A percentile compares a stretch with the other conserved stretches of the same genome.
These are phyloP conservation scores for Halichoeres trimaculatus DNA, from an alignment of 2,113 vertebrate genomes.

Conservation along the genomic window DNA sequence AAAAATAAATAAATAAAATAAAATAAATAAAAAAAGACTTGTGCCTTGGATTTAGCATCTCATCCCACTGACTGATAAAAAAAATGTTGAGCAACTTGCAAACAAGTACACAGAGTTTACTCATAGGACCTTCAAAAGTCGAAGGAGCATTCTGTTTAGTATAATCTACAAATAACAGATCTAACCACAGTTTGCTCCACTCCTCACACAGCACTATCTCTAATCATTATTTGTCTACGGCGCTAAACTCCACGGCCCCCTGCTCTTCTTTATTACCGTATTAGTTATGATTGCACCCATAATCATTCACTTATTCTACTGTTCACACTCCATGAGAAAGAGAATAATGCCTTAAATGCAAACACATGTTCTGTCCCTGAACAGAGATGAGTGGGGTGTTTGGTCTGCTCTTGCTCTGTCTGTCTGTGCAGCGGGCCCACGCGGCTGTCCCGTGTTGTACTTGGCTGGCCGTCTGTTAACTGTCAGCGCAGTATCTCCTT, in stretches of 20 bases:
- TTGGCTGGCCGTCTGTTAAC: constrained; percentile 79
- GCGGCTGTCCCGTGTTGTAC: constrained; percentile 78
- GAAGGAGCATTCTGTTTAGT: constrained; percentile 5
- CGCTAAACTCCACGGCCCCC: constrained; percentile 17
- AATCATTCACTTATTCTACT: constrained; percentile 69
- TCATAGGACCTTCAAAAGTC: background rate
- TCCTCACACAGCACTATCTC: constrained; percentile 32
- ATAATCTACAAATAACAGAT: constrained; percentile 31
- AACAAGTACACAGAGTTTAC: background rate
- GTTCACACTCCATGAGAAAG: constrained; percentile 30
- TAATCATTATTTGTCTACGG: constrained; percentile 51
- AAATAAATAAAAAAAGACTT: no score
- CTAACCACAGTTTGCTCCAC: constrained; percentile 36
- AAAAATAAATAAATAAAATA: no score
- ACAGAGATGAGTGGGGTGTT: constrained; percentile 66
- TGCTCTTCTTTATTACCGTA: constrained; percentile 52
- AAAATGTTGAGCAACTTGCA: no score
- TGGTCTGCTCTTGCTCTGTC: constrained; percentile 66
- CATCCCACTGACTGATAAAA: no score
- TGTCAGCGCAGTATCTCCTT: constrained; percentile 85
- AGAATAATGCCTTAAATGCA: constrained; percentile 55
- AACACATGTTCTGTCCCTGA: constrained; percentile 58
- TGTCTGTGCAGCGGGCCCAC: constrained; percentile 64
- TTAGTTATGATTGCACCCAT: constrained; percentile 65
- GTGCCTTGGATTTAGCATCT: no score